Evolutionary conservation across 2,113 vertebrate species (phyloP), one percentile per base, ranked within the genome.

Genomic region (Recurvirostra avosetta): DNA sequence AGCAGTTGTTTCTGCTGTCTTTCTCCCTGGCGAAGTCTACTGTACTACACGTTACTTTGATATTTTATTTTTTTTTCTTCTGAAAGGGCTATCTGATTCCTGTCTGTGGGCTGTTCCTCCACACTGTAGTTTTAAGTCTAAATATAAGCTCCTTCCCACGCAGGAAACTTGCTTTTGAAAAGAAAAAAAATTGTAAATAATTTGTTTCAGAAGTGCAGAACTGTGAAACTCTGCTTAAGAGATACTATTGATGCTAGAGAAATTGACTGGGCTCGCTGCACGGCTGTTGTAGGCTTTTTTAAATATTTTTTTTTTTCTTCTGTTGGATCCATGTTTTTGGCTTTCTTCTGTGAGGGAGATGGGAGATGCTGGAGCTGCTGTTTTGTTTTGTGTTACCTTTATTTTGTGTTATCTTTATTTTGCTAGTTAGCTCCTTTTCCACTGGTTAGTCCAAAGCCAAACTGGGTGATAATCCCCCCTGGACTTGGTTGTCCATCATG

Each of bases 61-160:
- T 15, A 55, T 45, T 45, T 56, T 50, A 45, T 21, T 13, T 52
- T 49, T 52, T 62, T 25, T 11, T 9, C 40, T 65, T 70, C 59
- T 77, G 47, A 87, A 85, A 78, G 43, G 56, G 56, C 74, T 82
- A 32, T 77, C 59, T 68, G 41, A 74, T 91, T 91, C 61, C 65
- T 92, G 68, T 91, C 65, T 81, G 65, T 84, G 91, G 89, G 67
- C 67, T 86, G 8, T 34, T 90, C 29, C 21, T 84, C 59, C 72
- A 47, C 25, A 2, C n/a, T 47, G 63, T 71, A 81, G 67, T 94
- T 92, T 95, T 80, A 83, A 91, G 68, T 74, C 82, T 94, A 96
- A 95, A 87, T 95, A 93, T 89, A 96, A 96, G 68, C 79, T 71
- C 61, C 81, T 90, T 90, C 91, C 84, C 76, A 75, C 22, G 0